Conservation (phyloP, 2,797 vertebrate genomes). For the Cryptoprocta ferox region DNA sequence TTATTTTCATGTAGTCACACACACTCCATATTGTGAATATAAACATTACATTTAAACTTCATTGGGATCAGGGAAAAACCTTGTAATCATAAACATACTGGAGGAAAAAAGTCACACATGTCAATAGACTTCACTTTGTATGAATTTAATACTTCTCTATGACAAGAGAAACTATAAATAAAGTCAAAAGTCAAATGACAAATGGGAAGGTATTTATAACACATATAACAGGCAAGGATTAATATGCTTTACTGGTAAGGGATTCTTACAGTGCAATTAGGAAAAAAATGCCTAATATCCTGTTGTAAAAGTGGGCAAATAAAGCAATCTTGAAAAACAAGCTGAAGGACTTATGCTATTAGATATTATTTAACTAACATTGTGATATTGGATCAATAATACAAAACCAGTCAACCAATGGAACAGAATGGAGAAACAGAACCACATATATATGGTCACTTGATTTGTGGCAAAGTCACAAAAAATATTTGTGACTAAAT, state of each 20-base stretch:
- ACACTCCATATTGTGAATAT: not conserved
- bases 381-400: not conserved
- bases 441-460: not conserved
- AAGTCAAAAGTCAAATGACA: constrained; percentile 47
- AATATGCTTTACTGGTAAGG: constrained; percentile 4
- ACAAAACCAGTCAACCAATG: not conserved
- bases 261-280: constrained; percentile 9
- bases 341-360: not conserved
- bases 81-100: constrained; percentile 44
- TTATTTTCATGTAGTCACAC: not conserved
- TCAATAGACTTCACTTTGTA: constrained; percentile 23
- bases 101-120: not conserved
- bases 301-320: not conserved
- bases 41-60: constrained; percentile 52
- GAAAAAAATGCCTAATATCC: not conserved
- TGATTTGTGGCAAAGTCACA: not conserved
- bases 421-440: not conserved
- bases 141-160: constrained; percentile 49
- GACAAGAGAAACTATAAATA: constrained; percentile 47
- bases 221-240: constrained; percentile 26
- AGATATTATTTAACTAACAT: not conserved
- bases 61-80: not conserved
- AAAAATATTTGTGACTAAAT: not conserved
- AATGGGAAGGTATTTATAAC: constrained; percentile 40
- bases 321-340: not conserved